Conservation (phyloP, 2,113 vertebrate species). For the Cynocephalus volans region DNA sequence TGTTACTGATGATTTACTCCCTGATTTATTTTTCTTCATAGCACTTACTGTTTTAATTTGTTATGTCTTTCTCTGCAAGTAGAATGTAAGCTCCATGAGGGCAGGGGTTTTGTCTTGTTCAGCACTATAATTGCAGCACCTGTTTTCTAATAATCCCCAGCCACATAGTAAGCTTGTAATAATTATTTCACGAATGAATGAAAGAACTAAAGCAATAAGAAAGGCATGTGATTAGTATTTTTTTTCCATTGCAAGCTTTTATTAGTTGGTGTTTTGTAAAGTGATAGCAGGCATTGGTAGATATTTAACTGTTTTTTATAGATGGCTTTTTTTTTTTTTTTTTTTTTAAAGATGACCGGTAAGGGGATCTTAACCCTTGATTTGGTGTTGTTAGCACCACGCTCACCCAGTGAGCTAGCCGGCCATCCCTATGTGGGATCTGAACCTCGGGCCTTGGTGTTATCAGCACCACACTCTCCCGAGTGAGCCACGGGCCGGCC, state of each 20-base stretch:
- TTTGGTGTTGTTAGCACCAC: too few relatives aligned
- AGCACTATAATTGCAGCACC: not conserved
- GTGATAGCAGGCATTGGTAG: not conserved
- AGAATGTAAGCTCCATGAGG: not conserved
- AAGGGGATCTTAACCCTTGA: too few relatives aligned
- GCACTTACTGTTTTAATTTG: not conserved
- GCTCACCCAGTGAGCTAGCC: too few relatives aligned
- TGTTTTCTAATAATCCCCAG: not conserved
- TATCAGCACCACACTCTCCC: too few relatives aligned
- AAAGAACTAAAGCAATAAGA: not conserved
- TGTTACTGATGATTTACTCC: not conserved
- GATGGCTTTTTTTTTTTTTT: constrained; percentile 35
- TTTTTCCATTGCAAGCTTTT: not conserved
- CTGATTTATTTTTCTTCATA: not conserved
- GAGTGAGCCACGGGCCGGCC: too few relatives aligned
- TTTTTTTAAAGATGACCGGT: too few relatives aligned
- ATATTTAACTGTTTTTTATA: not conserved
- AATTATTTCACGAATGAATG: not conserved
- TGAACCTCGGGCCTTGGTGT: too few relatives aligned
- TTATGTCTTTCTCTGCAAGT: not conserved
- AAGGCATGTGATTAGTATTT: not conserved
- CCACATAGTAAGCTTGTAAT: not conserved
- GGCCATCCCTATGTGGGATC: too few relatives aligned
- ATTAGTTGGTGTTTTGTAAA: constrained; percentile 8
- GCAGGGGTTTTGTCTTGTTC: not conserved